Evolutionary conservation across 2,797 vertebrate genomes (phyloP).

Genomic region (Brachymystax lenok): DNA sequence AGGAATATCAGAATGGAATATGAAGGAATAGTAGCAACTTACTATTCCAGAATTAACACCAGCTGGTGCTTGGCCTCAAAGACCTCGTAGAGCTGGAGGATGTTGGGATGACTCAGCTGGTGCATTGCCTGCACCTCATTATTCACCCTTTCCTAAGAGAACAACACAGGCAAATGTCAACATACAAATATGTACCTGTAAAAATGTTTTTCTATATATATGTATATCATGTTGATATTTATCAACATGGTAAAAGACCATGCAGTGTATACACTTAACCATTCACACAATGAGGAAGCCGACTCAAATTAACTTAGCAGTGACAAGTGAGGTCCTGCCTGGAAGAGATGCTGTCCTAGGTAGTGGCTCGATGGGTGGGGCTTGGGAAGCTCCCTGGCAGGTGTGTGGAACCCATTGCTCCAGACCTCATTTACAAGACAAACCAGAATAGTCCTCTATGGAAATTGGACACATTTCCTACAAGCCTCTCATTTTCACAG

Average conservation of each 20-base stretch:
- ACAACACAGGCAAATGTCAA: not conserved
- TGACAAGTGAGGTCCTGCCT: not conserved
- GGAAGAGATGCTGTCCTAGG: not conserved
- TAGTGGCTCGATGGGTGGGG: not conserved
- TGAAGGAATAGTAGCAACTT: conserved; percentile 56
- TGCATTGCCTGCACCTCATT: conserved; percentile 88
- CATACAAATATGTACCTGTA: not conserved
- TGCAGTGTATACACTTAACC: not conserved
- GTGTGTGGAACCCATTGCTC: not conserved
- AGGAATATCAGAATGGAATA: not conserved
- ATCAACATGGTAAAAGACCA: not conserved
- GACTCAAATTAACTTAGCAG: not conserved
- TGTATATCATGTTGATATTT: not conserved
- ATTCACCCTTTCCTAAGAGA: conserved; percentile 79
- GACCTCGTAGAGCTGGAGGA: conserved; percentile 85
- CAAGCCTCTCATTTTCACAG: not conserved
- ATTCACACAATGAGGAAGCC: not conserved
- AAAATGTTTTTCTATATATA: too few species aligned
- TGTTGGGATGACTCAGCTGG: conserved; percentile 82
- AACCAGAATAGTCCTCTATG: not conserved
- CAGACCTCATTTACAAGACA: not conserved
- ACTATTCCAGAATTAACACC: conserved; percentile 86
- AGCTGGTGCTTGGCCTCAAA: conserved; percentile 78
- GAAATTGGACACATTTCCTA: not conserved
- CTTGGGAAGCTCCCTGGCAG: not conserved